These are phyloP conservation scores for Dyspetes luteomarginatus DNA, from an alignment of 2,888 invertebrate species.

Conservation along the genomic window DNA sequence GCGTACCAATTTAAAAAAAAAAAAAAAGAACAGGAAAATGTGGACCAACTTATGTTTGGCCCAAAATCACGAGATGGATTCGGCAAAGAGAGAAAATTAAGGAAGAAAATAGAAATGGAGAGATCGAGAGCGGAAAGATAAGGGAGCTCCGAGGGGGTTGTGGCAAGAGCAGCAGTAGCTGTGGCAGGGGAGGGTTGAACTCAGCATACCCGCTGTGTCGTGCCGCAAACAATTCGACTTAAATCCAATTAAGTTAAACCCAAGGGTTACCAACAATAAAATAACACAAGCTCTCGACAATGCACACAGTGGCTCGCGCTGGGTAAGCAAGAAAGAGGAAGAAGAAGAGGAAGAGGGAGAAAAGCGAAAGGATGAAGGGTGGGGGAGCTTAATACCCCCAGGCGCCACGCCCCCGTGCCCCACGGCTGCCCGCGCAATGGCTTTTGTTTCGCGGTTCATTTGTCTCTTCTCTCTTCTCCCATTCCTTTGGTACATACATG, in stretches of 20 bases:
- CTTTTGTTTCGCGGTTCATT: conserved; percentile 83
- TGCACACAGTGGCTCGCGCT: conserved; percentile 59
- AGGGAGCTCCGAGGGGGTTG: background rate
- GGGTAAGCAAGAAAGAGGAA: background rate
- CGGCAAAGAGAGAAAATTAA: background rate
- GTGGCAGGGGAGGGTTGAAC: conserved; percentile 8
- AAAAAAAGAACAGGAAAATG: background rate
- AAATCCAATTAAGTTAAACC: conserved; percentile 82
- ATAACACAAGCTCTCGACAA: conserved; percentile 78
- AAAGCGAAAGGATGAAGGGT: conserved; percentile 56
- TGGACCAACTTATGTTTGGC: background rate
- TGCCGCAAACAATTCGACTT: conserved; percentile 78
- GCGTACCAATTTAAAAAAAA: too few species aligned
- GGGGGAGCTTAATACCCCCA: conserved; percentile 77
- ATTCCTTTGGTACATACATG: conserved; percentile 47
- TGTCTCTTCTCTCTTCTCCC: conserved; percentile 75
- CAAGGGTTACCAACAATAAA: conserved; percentile 79
- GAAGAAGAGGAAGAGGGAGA: background rate
- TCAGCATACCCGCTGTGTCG: conserved; percentile 59
- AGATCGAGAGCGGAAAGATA: background rate
- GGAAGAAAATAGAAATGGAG: background rate
- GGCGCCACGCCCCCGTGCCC: conserved; percentile 78
- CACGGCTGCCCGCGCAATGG: conserved; percentile 69
- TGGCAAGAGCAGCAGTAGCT: too few species aligned
- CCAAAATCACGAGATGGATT: too few species aligned